phyloP scores from a whole-genome alignment of 2,888 invertebrate genomes.

The Cremastinae sp. region DNA sequence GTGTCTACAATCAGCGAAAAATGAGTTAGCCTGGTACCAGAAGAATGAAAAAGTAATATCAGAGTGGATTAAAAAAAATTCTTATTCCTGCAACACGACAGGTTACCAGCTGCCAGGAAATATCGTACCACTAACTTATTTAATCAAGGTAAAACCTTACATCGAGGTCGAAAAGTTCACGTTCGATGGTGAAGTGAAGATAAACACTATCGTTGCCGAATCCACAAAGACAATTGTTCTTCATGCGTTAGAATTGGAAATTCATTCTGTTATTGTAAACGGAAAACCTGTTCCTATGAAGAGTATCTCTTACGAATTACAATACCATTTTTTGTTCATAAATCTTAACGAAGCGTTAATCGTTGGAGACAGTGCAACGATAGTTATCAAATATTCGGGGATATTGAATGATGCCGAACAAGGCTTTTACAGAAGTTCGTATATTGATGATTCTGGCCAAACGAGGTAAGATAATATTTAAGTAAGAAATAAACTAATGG shows the following conservation, averaged over 20 bases:
- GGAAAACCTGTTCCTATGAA: constrained; percentile 20
- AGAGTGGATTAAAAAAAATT: constrained; percentile 60
- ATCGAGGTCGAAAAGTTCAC: constrained; percentile 77
- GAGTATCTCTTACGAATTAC: constrained; percentile 25
- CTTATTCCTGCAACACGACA: constrained; percentile 29
- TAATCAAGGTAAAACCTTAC: constrained; percentile 81
- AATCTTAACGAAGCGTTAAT: constrained; percentile 78
- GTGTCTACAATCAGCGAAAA: constrained; percentile 65
- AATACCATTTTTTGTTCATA: constrained; percentile 81
- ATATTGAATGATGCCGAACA: constrained; percentile 82
- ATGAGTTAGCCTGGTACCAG: constrained; percentile 68
- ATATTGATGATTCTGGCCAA: constrained; percentile 79
- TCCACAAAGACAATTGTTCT: constrained; percentile 66
- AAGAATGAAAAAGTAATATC: constrained; percentile 48
- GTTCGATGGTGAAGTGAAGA: constrained; percentile 68
- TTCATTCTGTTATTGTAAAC: constrained; percentile 45
- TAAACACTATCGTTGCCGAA: constrained; percentile 58
- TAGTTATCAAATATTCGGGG: constrained; percentile 82
- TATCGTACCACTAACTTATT: constrained; percentile 82
- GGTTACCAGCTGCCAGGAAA: constrained; percentile 82
- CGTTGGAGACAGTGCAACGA: constrained; percentile 78
- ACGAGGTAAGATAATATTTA: constrained; percentile 81
- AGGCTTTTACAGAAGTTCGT: constrained; percentile 85
- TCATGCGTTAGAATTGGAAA: constrained; percentile 63
- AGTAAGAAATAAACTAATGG: not conserved